Evolutionary conservation across 2,888 invertebrate genomes (phyloP).

Genomic region (Hydriomena furcata): DNA sequence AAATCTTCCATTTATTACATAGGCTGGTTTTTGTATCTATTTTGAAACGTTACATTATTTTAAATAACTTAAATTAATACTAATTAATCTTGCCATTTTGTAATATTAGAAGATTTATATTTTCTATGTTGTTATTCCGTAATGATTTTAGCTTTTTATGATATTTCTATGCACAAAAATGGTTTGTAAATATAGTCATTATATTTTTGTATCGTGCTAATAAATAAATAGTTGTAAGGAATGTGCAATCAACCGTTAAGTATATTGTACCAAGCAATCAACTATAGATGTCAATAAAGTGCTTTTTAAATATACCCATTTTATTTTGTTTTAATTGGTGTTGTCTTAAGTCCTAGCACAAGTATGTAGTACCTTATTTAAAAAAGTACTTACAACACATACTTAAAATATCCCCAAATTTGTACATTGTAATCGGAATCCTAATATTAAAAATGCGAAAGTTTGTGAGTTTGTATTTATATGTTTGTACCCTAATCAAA

Average conservation of each 20-base stretch:
- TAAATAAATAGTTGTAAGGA: conserved; percentile 35
- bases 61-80: no score
- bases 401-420: no score
- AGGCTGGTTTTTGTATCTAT: no score
- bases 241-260: conserved; percentile 43
- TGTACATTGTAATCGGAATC: no score
- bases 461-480: no score
- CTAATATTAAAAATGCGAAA: no score
- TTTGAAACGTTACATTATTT: no score
- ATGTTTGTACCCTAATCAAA: no score
- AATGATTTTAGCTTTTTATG: conserved; percentile 24
- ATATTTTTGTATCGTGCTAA: conserved; percentile 57
- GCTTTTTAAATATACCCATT: conserved; percentile 46
- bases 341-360: conserved; percentile 18
- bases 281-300: conserved; percentile 49
- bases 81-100: conserved; percentile 24
- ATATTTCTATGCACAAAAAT: conserved; percentile 49
- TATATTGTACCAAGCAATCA: conserved; percentile 29
- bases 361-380: no score
- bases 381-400: no score
- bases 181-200: conserved; percentile 45
- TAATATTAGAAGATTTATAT: conserved; percentile 4
- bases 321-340: no score
- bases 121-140: conserved; percentile 8
- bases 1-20: no score